phyloP scores from a whole-genome alignment of 2,113 vertebrate species.

The Protomyctophum bolini region DNA sequence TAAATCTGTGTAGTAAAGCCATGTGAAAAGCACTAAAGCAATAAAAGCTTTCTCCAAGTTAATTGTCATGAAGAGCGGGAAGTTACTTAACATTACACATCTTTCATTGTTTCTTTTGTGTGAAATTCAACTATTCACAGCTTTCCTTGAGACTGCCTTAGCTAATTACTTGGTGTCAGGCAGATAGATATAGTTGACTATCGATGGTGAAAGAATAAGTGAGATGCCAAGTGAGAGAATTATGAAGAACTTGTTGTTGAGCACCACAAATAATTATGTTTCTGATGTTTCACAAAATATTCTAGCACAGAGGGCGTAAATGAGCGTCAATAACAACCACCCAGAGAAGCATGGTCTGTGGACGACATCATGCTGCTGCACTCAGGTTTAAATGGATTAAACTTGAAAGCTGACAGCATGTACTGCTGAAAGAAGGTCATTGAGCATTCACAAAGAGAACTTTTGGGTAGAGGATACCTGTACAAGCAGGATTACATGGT shows the following conservation, averaged over 20 bases:
- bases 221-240: not conserved
- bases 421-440: slow-evolving; percentile 10
- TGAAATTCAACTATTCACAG: no score
- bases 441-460: not conserved
- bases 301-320: not conserved
- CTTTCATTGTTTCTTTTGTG: no score
- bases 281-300: not conserved
- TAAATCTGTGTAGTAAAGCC: no score
- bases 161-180: not conserved
- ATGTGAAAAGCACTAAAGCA: no score
- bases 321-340: not conserved
- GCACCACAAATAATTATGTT: not conserved
- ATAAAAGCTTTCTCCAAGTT: no score
- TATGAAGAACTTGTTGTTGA: no score
- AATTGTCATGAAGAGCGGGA: no score
- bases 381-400: slow-evolving; percentile 3
- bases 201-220: not conserved
- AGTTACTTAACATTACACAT: no score
- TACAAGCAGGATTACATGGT: no score
- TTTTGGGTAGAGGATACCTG: no score
- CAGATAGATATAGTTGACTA: not conserved
- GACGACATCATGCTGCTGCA: not conserved
- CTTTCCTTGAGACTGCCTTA: no score
- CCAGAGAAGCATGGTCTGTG: slow-evolving; percentile 6
- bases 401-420: not conserved